Conservation (phyloP, 2,888 invertebrate genomes). For the Cordylochernes scorpioides region DNA sequence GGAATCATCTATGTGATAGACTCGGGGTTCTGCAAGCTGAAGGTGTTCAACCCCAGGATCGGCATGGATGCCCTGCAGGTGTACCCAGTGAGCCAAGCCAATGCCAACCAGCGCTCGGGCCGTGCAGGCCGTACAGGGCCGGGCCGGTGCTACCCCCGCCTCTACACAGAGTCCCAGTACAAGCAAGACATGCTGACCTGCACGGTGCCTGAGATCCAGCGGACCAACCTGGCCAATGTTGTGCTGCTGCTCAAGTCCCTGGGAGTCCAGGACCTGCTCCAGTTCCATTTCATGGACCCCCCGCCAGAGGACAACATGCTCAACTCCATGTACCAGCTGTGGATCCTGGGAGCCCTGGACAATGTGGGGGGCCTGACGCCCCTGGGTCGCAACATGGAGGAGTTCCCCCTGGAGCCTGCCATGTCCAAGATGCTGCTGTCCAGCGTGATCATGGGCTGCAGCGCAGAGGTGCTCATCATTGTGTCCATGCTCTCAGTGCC, state of each 20-base stretch:
- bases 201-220: slow-evolving; percentile 93
- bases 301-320: slow-evolving; percentile 97
- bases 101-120: slow-evolving; percentile 85
- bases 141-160: slow-evolving; percentile 36
- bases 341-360: slow-evolving; percentile 96
- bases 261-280: slow-evolving; percentile 79
- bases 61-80: slow-evolving; percentile 98
- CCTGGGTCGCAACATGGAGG: slow-evolving; percentile 89
- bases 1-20: slow-evolving; percentile 97
- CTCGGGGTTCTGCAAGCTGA: slow-evolving; percentile 91
- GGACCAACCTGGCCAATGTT: slow-evolving; percentile 93
- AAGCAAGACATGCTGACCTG: slow-evolving; percentile 67
- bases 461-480: slow-evolving; percentile 22
- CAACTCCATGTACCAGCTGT: slow-evolving; percentile 94
- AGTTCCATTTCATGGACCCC: slow-evolving; percentile 99
- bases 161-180: slow-evolving; percentile 88
- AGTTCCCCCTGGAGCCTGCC: slow-evolving; percentile 94
- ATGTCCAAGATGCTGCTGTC: slow-evolving; percentile 97
- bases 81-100: slow-evolving; percentile 73
- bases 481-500: slow-evolving; percentile 98
- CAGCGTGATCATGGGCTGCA: slow-evolving; percentile 51
- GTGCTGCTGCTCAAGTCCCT: slow-evolving; percentile 80
- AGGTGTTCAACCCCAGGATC: slow-evolving; percentile 81
- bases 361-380: slow-evolving; percentile 76
- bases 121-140: slow-evolving; percentile 94